Evolutionary conservation across 2,113 vertebrate species (phyloP), one percentile per base, ranked within the genome.

Genomic region (Tenrec ecaudatus): DNA sequence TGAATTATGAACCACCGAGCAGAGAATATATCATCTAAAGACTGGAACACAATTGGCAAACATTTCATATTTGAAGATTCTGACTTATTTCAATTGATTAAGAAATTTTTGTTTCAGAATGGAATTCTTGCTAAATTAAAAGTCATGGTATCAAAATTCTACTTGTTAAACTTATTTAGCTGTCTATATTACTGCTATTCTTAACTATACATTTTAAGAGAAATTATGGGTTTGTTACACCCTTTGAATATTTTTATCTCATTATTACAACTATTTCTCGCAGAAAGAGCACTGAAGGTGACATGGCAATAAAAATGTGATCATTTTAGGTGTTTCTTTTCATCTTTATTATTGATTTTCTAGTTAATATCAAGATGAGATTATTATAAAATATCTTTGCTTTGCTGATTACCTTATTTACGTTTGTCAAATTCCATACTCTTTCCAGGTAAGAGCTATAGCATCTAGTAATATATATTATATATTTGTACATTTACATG

Each of bases 41-140:
- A 29, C 29, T 53, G n/a, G 78, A 86, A 80, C 1, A 85, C 58
- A 80, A 80, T 0, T 76, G 75, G 84, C 53, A 91, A 91, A 88
- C 87, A 85, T 82, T 92, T 94, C 25, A 88, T 79, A 79, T 94
- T 83, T 93, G 78, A 96, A 95, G 91, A 77, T 3, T 73, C 43
- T 81, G n/a, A 19, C 47, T 53, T 96, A 78, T 62, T 94, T 94
- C 80, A 82, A 27, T 88, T 85, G 36, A 80, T 87, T 14, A 53
- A 14, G 12, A 53, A 40, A 40, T 7, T 53, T 53, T 10, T 53
- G 9, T 53, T 53, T 53, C 12, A 53, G 47, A 53, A 53, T 53
- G 47, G 47, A 10, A 53, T 53, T 53, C 47, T 53, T 53, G 89
- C 31, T 69, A 73, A 94, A 79, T 77, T 77, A 80, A 89, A 92